Conservation (phyloP, 2,113 vertebrate genomes). For the Phylloscopus trochiloides region DNA sequence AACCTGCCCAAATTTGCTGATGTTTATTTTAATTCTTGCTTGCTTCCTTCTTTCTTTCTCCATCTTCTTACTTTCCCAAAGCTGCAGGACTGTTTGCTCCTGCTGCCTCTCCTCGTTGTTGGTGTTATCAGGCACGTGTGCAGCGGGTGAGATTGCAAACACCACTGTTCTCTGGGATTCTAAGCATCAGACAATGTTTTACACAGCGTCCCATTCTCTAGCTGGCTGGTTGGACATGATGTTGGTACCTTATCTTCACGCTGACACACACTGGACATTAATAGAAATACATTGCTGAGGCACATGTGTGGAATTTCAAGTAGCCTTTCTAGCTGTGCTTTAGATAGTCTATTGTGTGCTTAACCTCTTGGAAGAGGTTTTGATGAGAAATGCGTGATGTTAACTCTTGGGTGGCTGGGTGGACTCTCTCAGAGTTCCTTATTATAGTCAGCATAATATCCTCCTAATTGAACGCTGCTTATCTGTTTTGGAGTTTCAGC, state of each 20-base stretch:
- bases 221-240: constrained; percentile 80
- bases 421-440: not conserved
- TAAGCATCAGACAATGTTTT: constrained; percentile 85
- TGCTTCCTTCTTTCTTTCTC: not conserved
- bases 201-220: constrained; percentile 76
- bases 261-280: constrained; percentile 88
- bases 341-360: constrained; percentile 80
- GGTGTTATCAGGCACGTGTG: constrained; percentile 21
- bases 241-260: constrained; percentile 85
- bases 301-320: constrained; percentile 82
- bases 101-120: not conserved
- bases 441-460: not conserved
- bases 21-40: not conserved
- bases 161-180: constrained; percentile 67
- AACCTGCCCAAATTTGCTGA: not conserved
- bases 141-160: constrained; percentile 36
- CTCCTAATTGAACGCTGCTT: not conserved
- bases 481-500: constrained; percentile 34
- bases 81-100: not conserved
- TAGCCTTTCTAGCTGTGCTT: constrained; percentile 68
- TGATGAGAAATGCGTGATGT: constrained; percentile 66
- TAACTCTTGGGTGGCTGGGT: constrained; percentile 58
- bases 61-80: not conserved
- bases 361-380: constrained; percentile 73
- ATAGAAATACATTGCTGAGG: constrained; percentile 83